Base-by-base conservation (phyloP, 2,888 invertebrate species). In the Argyresthia albistria region DNA sequence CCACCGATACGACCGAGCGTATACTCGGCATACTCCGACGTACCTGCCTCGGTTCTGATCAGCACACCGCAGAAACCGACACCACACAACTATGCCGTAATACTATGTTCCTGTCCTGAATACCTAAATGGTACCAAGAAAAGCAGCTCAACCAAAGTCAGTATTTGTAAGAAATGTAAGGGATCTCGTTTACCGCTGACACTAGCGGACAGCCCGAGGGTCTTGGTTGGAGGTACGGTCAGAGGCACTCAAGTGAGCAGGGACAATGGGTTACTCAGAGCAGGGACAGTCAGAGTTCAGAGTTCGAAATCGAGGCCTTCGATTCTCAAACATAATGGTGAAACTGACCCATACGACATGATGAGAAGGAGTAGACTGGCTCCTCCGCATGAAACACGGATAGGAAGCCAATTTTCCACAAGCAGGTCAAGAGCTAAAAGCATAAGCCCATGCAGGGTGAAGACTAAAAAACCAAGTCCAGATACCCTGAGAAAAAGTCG, bases 161-260 rank as follows among this genome's bases (percentile, higher is more conserved):
- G 90, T 73, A 90, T 92, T 65, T 95, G 95, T 88, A 93, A 94
- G 80, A 94, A 94, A 88, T 95, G 95, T 83, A 94, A 93, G 69
- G 94, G 94, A 65, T 93, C 93, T 67, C 90, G 94, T 60, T 80
- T 94, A 67, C 93, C 93, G 55, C 87, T 94, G 63, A 89, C 93
- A 56, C 79, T 89, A 69, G 89, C 90, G 62, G 94, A 92, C 62
- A 84, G 83, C 61, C 83, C 87, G 56, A 73, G 87, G 43, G 65
- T 87, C 60, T 62, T 84, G 53, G 80, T 87, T 15, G 87, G 87
- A 54, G 94, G 93, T 50, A 93, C 93, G 35, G 90, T 93, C 2
- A 83, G 91, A 60, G 83, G 90, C 56, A 87, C 79, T 39, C 87
- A 83, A 64, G 60, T 81, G 15, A 84, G 63, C 68, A 76, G 87